Conservation (phyloP, 2,888 invertebrate genomes). For the Bibio marci region DNA sequence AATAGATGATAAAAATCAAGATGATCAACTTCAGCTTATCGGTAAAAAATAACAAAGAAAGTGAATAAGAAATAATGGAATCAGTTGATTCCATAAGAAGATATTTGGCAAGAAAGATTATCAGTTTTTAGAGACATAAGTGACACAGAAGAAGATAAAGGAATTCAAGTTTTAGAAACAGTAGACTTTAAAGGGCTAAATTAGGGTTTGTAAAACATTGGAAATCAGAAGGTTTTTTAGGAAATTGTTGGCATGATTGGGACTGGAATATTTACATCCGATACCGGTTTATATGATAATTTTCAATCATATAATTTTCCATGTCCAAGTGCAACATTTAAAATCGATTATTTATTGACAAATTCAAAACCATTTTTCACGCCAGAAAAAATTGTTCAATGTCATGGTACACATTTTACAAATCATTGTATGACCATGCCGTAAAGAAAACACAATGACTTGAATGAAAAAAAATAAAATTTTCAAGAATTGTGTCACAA, state of each 20-base stretch:
- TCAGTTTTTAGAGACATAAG: no score
- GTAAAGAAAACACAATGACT: slow-evolving; percentile 48
- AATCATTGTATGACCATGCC: slow-evolving; percentile 72
- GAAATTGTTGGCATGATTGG: slow-evolving; percentile 89
- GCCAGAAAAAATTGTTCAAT: slow-evolving; percentile 75
- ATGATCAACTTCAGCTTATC: no score
- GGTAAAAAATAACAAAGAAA: no score
- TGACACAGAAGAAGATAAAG: no score
- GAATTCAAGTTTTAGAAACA: slow-evolving; percentile 54
- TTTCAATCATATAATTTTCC: slow-evolving; percentile 81
- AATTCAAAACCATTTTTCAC: slow-evolving; percentile 89
- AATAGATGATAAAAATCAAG: no score
- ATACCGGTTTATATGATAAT: slow-evolving; percentile 81
- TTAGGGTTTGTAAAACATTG: slow-evolving; percentile 71
- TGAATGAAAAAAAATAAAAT: slow-evolving; percentile 80
- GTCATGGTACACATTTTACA: slow-evolving; percentile 84
- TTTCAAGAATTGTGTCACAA: slow-evolving; percentile 44
- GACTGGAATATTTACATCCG: slow-evolving; percentile 90
- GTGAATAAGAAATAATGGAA: no score
- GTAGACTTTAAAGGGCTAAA: slow-evolving; percentile 55
- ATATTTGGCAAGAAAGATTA: no score
- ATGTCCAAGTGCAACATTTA: slow-evolving; percentile 83
- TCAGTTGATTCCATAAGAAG: no score
- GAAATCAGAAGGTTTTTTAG: slow-evolving; percentile 52
- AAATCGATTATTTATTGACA: slow-evolving; percentile 66